Percentiles rank a stretch among this genome's conserved stretches.
phyloP scores from a whole-genome alignment of 2,888 invertebrate genomes.

The Cheilosia soror region DNA sequence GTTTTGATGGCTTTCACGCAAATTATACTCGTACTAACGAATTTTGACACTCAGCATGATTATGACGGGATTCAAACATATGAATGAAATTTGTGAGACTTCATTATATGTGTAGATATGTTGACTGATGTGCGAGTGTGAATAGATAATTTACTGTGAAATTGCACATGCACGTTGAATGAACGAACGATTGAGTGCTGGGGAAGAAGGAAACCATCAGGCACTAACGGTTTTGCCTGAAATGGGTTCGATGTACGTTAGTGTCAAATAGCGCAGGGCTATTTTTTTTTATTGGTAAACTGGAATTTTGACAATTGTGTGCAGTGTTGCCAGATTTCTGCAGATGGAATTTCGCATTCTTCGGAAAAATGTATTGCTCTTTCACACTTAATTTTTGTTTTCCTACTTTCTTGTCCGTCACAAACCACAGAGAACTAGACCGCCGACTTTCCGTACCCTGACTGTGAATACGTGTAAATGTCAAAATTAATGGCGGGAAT shows the following conservation, averaged over 20 bases:
- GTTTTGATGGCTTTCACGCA: constrained; percentile 65
- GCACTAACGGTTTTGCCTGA: not conserved
- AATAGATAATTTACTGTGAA: not conserved
- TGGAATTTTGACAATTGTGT: not conserved
- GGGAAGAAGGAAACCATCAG: not conserved
- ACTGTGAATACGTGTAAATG: too few relatives aligned
- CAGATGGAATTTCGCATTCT: too few relatives aligned
- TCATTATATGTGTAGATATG: too few relatives aligned
- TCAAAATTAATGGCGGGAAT: too few relatives aligned
- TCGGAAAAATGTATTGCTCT: too few relatives aligned
- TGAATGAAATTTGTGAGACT: constrained; percentile 15
- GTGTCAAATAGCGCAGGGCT: too few relatives aligned
- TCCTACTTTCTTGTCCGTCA: too few relatives aligned
- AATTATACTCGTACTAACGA: constrained; percentile 14
- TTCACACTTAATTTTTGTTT: too few relatives aligned
- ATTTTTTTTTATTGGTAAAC: too few relatives aligned
- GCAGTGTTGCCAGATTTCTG: not conserved
- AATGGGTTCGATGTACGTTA: not conserved
- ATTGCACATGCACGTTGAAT: not conserved
- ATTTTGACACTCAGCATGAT: constrained; percentile 7
- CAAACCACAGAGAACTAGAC: too few relatives aligned
- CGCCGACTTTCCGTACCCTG: too few relatives aligned
- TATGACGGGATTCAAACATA: not conserved
- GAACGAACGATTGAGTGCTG: not conserved
- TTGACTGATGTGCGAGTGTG: too few relatives aligned